Evolutionary conservation across 2,888 invertebrate genomes (phyloP).

Genomic region (Nasonovia ribisnigri): DNA sequence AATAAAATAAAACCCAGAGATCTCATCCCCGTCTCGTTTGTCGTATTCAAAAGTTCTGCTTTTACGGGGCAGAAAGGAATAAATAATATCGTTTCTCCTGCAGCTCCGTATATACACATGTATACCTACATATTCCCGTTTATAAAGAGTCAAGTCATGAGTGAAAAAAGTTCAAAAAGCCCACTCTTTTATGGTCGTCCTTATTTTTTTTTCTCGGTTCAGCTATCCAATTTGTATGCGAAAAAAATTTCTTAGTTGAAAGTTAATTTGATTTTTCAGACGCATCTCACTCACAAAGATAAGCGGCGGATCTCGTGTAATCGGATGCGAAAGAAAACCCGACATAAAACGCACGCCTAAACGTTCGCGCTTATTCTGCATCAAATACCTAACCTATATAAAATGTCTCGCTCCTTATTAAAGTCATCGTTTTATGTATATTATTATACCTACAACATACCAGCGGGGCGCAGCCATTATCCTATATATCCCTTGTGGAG

Average conservation of each 20-base stretch:
- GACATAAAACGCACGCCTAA: slow-evolving; percentile 34
- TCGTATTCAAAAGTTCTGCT: slow-evolving; percentile 62
- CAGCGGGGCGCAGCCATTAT: not conserved
- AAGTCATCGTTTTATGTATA: not conserved
- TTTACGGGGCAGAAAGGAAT: slow-evolving; percentile 34
- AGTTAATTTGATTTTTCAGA: slow-evolving; percentile 56
- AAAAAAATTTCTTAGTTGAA: slow-evolving; percentile 50
- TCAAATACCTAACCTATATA: slow-evolving; percentile 1
- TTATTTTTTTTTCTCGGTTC: slow-evolving; percentile 38
- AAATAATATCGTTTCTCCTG: slow-evolving; percentile 56
- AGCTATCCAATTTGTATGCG: slow-evolving; percentile 44
- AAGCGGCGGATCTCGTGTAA: slow-evolving; percentile 14
- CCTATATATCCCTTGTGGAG: not conserved
- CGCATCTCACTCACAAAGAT: slow-evolving; percentile 28
- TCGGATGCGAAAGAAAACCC: not conserved
- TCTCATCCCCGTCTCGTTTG: slow-evolving; percentile 56
- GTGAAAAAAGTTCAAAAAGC: slow-evolving; percentile 59
- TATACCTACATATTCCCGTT: slow-evolving; percentile 25
- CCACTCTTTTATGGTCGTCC: slow-evolving; percentile 30
- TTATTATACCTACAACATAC: no score
- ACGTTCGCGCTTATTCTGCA: not conserved
- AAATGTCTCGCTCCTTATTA: not conserved
- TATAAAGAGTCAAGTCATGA: slow-evolving; percentile 63
- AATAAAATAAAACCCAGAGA: slow-evolving; percentile 40
- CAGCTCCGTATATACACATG: not conserved